phyloP scores from a whole-genome alignment of 1,140 invertebrate genomes.

The Oncopeltus fasciatus region DNA sequence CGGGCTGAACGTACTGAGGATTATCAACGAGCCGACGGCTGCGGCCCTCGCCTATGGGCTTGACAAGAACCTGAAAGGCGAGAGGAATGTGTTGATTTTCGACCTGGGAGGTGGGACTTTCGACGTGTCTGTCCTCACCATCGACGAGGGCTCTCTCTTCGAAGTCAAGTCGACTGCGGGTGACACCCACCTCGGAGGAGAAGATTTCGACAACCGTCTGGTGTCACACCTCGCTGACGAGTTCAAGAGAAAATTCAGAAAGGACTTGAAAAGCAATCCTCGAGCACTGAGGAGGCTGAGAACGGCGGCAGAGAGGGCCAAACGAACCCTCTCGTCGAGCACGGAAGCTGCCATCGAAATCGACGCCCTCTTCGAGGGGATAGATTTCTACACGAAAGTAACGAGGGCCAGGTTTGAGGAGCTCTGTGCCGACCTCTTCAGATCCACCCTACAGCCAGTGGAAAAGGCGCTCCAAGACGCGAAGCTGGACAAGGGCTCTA shows the following conservation, averaged over 20 bases:
- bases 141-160: too few relatives aligned
- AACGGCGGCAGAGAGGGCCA: conserved; percentile 46
- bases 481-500: conserved; percentile 45
- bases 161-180: too few relatives aligned
- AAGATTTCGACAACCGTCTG: too few relatives aligned
- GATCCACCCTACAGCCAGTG: conserved; percentile 53
- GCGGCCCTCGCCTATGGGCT: conserved; percentile 62
- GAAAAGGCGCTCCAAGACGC: conserved; percentile 54
- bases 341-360: conserved; percentile 41
- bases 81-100: conserved; percentile 55
- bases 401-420: too few relatives aligned
- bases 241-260: conserved; percentile 38
- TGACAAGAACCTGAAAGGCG: conserved; percentile 60
- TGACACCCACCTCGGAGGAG: too few relatives aligned
- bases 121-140: too few relatives aligned
- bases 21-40: conserved; percentile 62
- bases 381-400: conserved; percentile 45
- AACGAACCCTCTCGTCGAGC: conserved; percentile 40
- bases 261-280: conserved; percentile 36
- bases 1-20: conserved; percentile 57
- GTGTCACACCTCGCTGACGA: conserved; percentile 60
- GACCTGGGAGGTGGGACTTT: too few relatives aligned
- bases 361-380: conserved; percentile 38
- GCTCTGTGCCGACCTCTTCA: conserved; percentile 42
- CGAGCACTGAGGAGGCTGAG: conserved; percentile 43